Conservation (phyloP, 23 tunicate genomes). For the Trididemnum nubilum region DNA sequence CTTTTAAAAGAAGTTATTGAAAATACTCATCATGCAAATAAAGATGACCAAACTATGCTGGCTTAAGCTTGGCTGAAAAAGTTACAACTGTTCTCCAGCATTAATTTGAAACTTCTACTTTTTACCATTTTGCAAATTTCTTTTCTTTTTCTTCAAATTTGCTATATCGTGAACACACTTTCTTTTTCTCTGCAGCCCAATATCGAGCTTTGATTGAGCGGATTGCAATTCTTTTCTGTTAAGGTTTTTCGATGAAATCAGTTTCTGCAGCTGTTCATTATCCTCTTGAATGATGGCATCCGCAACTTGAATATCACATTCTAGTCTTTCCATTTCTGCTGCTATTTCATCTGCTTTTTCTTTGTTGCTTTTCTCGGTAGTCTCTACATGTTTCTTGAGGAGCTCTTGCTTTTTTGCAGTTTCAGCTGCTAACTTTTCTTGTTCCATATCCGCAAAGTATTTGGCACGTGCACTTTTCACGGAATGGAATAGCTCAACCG, state of each 20-base stretch:
- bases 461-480: too few relatives aligned
- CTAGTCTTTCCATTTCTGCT: background rate
- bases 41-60: too few relatives aligned
- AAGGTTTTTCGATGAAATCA: background rate
- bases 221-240: background rate
- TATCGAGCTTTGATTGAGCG: background rate
- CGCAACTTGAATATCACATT: background rate
- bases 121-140: too few relatives aligned
- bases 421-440: background rate
- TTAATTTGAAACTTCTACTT: too few relatives aligned
- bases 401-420: background rate
- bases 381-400: background rate
- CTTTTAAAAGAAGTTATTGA: too few relatives aligned
- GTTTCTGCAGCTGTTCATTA: background rate
- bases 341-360: background rate
- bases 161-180: background rate
- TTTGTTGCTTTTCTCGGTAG: background rate
- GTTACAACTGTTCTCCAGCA: too few relatives aligned
- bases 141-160: background rate
- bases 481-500: background rate
- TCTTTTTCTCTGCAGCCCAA: background rate
- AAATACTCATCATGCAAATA: too few relatives aligned
- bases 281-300: background rate
- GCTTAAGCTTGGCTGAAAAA: too few relatives aligned
- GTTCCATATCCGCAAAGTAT: background rate